These are phyloP conservation scores for Drosophila limbata DNA, from an alignment of 2,888 invertebrate species.

Conservation along the genomic window DNA sequence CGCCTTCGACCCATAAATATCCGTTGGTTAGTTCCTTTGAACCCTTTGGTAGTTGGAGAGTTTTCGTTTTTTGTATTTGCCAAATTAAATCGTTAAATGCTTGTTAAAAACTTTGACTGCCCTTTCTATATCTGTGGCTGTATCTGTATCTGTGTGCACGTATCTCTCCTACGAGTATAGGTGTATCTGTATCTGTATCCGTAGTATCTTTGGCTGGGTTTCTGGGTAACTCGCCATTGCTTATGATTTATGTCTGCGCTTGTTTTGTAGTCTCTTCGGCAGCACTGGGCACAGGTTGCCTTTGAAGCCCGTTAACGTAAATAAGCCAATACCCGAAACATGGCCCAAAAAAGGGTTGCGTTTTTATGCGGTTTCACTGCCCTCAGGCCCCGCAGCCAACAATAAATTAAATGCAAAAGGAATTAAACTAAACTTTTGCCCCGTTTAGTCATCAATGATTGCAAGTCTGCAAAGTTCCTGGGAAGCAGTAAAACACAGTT, in stretches of 20 bases:
- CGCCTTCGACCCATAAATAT: conserved; percentile 80
- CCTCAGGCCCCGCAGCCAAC: conserved; percentile 56
- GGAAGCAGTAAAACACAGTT: conserved; percentile 43
- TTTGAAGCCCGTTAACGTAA: conserved; percentile 54
- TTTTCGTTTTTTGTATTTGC: conserved; percentile 59
- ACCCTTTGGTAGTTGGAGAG: conserved; percentile 51
- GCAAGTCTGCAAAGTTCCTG: conserved; percentile 49
- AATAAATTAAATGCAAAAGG: conserved; percentile 78
- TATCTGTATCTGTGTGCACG: conserved; percentile 38
- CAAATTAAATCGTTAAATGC: conserved; percentile 82
- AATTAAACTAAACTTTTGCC: conserved; percentile 76
- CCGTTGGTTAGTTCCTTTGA: conserved; percentile 64
- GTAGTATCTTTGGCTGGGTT: conserved; percentile 57
- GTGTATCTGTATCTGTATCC: conserved; percentile 41
- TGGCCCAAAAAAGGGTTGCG: conserved; percentile 66
- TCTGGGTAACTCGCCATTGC: conserved; percentile 70
- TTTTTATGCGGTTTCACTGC: conserved; percentile 40
- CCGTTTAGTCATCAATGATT: conserved; percentile 77
- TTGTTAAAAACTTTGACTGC: conserved; percentile 82
- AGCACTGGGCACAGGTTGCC: conserved; percentile 54
- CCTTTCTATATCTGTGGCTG: conserved; percentile 53
- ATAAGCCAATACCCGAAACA: conserved; percentile 60
- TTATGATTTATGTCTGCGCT: conserved; percentile 74
- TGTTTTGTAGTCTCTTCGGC: conserved; percentile 64
- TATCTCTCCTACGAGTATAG: conserved; percentile 17